Evolutionary conservation across 2,797 vertebrate species (phyloP), one percentile per base, ranked within the genome.

Genomic region (Spondyliosoma cantharus): DNA sequence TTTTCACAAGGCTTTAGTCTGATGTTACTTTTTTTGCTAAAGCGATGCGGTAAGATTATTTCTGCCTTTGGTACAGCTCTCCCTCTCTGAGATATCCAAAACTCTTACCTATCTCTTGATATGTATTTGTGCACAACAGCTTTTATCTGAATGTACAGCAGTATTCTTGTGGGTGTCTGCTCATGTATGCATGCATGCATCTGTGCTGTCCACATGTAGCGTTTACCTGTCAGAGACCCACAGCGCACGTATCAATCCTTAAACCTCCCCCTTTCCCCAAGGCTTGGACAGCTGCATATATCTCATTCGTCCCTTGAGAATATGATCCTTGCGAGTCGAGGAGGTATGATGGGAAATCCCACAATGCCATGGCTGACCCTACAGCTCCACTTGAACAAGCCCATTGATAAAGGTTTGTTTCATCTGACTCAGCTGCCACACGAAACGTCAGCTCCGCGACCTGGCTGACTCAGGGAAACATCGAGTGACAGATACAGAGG

Each of bases 331-430:
- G 29, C 45, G 61, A 59, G 50, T 17, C n/a, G 25, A 71, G 16
- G 74, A 58, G 56, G 72, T 56, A 57, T 69, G 72, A 71, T 64
- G 42, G 66, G 71, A 73, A 80, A 82, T 84, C 74, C 76, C 71
- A 61, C 25, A 22, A 49, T 50, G 27, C 57, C 48, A 56, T 8
- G 24, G 19, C 57, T 64, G 43, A 62, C 70, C 68, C 27, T 48
- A 32, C 32, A 15, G 59, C 66, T 74, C 71, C 49, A 58, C 42
- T 79, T 60, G 56, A 63, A 81, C 46, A 62, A 66, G 57, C 43
- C 8, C 53, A 73, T 8, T 70, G 54, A 79, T 52, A 69, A 53
- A 74, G 52, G 67, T 37, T 67, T 52, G 70, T 71, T 76, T 65
- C 22, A 71, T 75, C 58, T 43, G 62, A 68, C 78, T 75, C 25